These are phyloP conservation scores for Dione juno DNA, from an alignment of 2,888 invertebrate species.

Conservation along the genomic window DNA sequence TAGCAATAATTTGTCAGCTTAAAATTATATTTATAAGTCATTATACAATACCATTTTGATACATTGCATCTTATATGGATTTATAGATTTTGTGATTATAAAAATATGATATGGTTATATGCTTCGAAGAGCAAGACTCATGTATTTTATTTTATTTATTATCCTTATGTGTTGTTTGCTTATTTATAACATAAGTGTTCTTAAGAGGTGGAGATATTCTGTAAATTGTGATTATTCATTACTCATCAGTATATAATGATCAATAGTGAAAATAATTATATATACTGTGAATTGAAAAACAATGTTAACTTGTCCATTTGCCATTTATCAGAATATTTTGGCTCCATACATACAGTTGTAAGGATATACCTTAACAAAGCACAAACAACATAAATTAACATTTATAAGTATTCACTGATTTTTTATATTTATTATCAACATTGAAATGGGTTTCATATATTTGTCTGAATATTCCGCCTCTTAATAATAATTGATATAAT, in stretches of 20 bases:
- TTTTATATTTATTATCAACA: not conserved
- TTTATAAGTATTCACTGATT: not conserved
- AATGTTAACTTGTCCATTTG: not conserved
- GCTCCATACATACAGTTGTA: not conserved
- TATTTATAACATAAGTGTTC: slow-evolving; percentile 39
- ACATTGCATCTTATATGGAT: slow-evolving; percentile 34
- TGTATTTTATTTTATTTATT: slow-evolving; percentile 42
- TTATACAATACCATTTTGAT: slow-evolving; percentile 48
- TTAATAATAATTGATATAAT: slow-evolving; percentile 31
- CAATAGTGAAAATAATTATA: not conserved
- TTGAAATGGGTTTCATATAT: slow-evolving; percentile 2
- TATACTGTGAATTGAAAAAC: not conserved
- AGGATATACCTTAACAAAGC: slow-evolving; percentile 1
- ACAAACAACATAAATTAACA: slow-evolving; percentile 1
- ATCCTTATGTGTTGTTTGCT: slow-evolving; percentile 42
- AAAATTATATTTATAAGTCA: slow-evolving; percentile 55
- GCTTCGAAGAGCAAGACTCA: slow-evolving; percentile 43
- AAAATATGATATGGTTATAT: slow-evolving; percentile 39
- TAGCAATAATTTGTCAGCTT: slow-evolving; percentile 52
- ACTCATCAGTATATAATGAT: not conserved
- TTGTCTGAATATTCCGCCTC: slow-evolving; percentile 31
- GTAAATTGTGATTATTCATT: slow-evolving; percentile 7
- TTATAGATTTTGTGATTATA: slow-evolving; percentile 34
- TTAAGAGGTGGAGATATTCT: slow-evolving; percentile 41
- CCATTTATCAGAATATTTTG: slow-evolving; percentile 1